Conservation (phyloP, 2,888 invertebrate species). For the Odontocerum albicorne region DNA sequence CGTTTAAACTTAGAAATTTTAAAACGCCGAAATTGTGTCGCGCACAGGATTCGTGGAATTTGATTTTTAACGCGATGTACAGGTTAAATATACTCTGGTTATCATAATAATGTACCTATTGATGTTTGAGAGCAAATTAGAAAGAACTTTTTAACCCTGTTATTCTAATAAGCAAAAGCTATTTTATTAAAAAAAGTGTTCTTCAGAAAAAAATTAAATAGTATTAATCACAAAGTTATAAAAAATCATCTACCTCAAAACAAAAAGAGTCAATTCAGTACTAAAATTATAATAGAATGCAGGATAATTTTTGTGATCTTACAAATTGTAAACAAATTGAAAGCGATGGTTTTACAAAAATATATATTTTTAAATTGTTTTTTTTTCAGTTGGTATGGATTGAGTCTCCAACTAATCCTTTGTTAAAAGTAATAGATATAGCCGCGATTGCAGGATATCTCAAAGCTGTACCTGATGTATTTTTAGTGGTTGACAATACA, state of each 20-base stretch:
- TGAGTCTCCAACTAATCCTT: conserved; percentile 96
- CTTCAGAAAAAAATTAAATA: too few relatives aligned
- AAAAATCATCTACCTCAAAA: neutral
- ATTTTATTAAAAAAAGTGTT: too few relatives aligned
- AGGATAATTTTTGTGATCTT: neutral
- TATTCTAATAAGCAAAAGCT: too few relatives aligned
- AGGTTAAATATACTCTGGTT: too few relatives aligned
- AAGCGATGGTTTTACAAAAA: neutral
- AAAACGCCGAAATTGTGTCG: too few relatives aligned
- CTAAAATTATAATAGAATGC: neutral
- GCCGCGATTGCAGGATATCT: conserved; percentile 66
- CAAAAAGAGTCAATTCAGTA: neutral
- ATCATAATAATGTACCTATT: too few relatives aligned
- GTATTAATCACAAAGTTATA: too few relatives aligned
- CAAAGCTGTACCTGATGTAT: conserved; percentile 56
- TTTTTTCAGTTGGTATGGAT: conserved; percentile 80
- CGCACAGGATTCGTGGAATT: too few relatives aligned
- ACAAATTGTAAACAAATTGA: neutral
- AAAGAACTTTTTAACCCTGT: too few relatives aligned
- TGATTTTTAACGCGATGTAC: too few relatives aligned
- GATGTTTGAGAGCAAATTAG: too few relatives aligned
- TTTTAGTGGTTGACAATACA: conserved; percentile 90
- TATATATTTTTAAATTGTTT: conserved; percentile 30
- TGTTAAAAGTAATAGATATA: conserved; percentile 88
- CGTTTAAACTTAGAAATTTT: too few relatives aligned